Percentiles rank a stretch among this genome's conserved stretches.
Evolutionary conservation across 2,113 vertebrate species (phyloP).

Genomic region (Entelurus aequoreus): DNA sequence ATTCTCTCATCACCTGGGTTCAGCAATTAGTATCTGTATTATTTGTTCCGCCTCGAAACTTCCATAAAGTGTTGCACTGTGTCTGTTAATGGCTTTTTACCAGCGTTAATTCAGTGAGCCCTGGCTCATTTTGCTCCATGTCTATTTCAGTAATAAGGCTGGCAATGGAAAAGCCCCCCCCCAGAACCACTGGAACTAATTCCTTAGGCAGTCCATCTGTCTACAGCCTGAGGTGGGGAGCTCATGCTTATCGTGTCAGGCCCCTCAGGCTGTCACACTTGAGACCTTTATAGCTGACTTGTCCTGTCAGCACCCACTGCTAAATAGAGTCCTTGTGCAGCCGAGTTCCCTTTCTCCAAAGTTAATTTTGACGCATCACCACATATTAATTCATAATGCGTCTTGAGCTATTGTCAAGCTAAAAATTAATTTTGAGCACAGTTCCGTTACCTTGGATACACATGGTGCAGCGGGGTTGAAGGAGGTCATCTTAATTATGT

Average conservation of each 20-base stretch:
- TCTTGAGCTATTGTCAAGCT: slow-evolving; percentile 5
- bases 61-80: neutral
- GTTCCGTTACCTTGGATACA: slow-evolving; percentile 11
- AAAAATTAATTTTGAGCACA: slow-evolving; percentile 21
- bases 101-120: neutral
- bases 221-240: slow-evolving; percentile 41
- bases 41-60: neutral
- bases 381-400: slow-evolving; percentile 17
- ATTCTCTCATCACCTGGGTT: neutral
- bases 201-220: slow-evolving; percentile 59
- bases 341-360: slow-evolving; percentile 22
- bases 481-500: slow-evolving; percentile 1
- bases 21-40: neutral
- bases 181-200: slow-evolving; percentile 62
- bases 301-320: slow-evolving; percentile 48
- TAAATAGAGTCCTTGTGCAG: slow-evolving; percentile 40
- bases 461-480: neutral
- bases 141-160: slow-evolving; percentile 22
- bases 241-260: slow-evolving; percentile 29
- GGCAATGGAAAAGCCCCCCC: slow-evolving; percentile 21
- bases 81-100: neutral
- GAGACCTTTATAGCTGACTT: slow-evolving; percentile 49
- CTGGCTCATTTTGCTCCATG: slow-evolving; percentile 1
- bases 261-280: slow-evolving; percentile 33
- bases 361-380: slow-evolving; percentile 13